Evolutionary conservation across 2,113 vertebrate genomes (phyloP).

Genomic region (Casuarius casuarius): DNA sequence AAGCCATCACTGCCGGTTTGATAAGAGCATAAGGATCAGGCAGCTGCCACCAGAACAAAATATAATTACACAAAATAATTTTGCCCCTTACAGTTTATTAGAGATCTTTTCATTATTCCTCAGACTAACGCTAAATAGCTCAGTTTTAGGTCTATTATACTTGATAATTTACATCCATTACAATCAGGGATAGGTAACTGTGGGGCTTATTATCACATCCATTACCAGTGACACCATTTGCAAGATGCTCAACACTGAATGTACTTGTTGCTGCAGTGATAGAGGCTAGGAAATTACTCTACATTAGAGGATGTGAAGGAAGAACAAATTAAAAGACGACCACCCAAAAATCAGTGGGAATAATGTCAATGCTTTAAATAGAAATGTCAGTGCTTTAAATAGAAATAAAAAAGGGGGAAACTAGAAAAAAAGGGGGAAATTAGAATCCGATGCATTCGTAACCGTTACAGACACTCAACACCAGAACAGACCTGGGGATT

Average conservation of each 20-base stretch:
- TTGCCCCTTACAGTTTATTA: slow-evolving; percentile 7
- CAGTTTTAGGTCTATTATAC: slow-evolving; percentile 4
- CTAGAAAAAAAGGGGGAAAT: not conserved
- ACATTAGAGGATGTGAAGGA: not conserved
- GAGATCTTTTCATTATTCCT: slow-evolving; percentile 21
- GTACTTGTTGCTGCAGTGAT: slow-evolving; percentile 11
- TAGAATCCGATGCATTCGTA: fast-evolving
- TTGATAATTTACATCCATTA: slow-evolving; percentile 40
- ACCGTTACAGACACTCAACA: not conserved
- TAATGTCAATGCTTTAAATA: too few relatives aligned
- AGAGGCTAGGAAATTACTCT: not conserved
- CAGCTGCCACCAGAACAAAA: slow-evolving; percentile 1
- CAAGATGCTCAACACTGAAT: not conserved
- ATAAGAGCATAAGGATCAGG: not conserved
- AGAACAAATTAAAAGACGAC: not conserved
- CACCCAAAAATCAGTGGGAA: not conserved
- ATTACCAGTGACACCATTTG: slow-evolving; percentile 26
- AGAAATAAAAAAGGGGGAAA: too few relatives aligned
- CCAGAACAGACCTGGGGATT: not conserved
- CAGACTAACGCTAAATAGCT: not conserved
- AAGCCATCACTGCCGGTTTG: not conserved
- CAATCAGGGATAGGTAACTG: not conserved
- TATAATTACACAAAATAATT: not conserved
- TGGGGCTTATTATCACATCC: slow-evolving; percentile 29
- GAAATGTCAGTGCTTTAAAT: too few relatives aligned